Base-by-base conservation (phyloP, 2,888 invertebrate genomes). In the Axea sp. region DNA sequence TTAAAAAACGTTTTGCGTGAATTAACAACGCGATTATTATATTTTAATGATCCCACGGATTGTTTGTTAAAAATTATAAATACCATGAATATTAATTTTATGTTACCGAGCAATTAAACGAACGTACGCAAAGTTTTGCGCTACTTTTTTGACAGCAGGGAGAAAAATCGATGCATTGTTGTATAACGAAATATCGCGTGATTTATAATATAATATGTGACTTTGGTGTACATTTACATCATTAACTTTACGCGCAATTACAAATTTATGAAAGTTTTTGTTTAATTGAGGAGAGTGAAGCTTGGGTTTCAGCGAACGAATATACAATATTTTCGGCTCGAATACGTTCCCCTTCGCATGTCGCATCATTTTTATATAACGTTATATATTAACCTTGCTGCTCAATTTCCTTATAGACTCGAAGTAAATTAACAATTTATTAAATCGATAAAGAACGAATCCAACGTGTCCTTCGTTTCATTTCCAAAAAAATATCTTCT, bases 381-480 rank as follows among this genome's bases (percentile, higher is more conserved):
- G 64, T 33, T 31, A 35, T 11, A 14, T 15, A 49, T 39, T 62
- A 51, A 64, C 64, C 64, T 64, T 64, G 64, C 37, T 64, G 17
- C 33, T 43, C 33, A 64, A 64, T 64, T 51, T 64, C 64, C 64
- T 64, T 51, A 47, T 64, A 49, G 47, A 31, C 45, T 49, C 9
- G 33, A 9, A 22, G 64, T 17, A 43, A 51, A 64, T 64, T 51
- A 51, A 26, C 64, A 43, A 64, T 19, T 64, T 64, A 51, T 64
- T 51, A 64, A 41, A 64, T 64, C 64, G 43, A 51, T 33, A 30
- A 45, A 14, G 9, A 37, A 28, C 47, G 24, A 41, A 51, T 9
- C 28, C 26, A 26, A 8, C 7, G 15, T 15, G 45, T 19, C 28
- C 41, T 41, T 11, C 4, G 3, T 33, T 41, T 19, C 3, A 3